These are phyloP conservation scores for Nesogale talazaci DNA, from an alignment of 2,113 vertebrate species.

Conservation along the genomic window DNA sequence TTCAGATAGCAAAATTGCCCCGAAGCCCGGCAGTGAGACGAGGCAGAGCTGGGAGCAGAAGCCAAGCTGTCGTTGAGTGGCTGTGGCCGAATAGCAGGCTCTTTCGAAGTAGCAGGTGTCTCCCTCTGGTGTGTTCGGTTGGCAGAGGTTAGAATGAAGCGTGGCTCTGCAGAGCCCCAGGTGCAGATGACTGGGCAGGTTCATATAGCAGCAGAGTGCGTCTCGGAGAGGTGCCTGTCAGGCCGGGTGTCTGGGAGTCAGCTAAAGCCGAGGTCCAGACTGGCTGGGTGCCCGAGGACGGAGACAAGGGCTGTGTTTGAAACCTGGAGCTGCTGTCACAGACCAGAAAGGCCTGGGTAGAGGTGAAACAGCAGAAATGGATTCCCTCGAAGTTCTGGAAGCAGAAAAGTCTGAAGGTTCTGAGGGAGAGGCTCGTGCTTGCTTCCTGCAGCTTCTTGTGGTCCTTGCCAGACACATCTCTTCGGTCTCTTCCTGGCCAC, in stretches of 20 bases:
- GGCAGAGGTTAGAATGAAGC: slow-evolving; percentile 4
- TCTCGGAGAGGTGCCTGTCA: neutral
- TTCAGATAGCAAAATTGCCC: neutral
- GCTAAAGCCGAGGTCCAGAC: no score
- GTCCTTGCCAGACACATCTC: neutral
- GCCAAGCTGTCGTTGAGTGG: neutral
- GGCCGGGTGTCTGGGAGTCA: neutral
- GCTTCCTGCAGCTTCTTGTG: neutral
- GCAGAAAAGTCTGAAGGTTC: neutral
- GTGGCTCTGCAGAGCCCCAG: neutral
- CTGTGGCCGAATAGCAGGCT: neutral
- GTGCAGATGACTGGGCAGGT: neutral
- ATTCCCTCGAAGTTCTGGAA: neutral
- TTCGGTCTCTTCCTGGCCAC: neutral
- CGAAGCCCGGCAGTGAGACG: neutral
- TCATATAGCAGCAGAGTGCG: neutral
- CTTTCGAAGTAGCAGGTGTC: neutral
- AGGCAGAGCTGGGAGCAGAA: neutral
- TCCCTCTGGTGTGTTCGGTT: neutral
- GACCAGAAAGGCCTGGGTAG: neutral
- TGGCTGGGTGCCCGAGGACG: neutral
- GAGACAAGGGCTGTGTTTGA: neutral
- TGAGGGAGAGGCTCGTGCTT: neutral
- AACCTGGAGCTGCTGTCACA: neutral
- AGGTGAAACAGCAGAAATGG: neutral